Base-by-base conservation (phyloP, 2,888 invertebrate genomes). In the Aplocera efformata region DNA sequence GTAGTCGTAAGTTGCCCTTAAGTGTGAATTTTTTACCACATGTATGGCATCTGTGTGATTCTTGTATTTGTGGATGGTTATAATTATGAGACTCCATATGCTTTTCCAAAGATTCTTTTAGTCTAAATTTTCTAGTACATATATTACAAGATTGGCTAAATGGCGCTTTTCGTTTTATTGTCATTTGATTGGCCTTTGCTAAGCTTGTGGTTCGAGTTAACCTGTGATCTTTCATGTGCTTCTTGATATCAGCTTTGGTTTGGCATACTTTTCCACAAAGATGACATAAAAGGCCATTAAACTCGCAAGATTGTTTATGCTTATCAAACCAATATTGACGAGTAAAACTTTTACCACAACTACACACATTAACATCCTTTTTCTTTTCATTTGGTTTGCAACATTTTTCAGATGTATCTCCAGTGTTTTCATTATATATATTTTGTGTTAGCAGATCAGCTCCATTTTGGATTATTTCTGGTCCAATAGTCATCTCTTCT, bases 401-500 rank as follows among this genome's bases (percentile, higher is more conserved):
- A 17, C 13, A 17, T 17, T 17, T 17, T 17, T 17, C 13, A 5
- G 5, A 17, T 17, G 13, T 17, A 17, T 17, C 5, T 17, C 13
- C 13, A 17, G 2, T 17, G 3, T 17, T 9, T 6, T n/a, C 22
- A 35, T 20, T 1, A n/a, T 6, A 10, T 1, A 21, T 22, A 2
- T 27, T 11, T 20, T 17, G 7, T 5, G 23, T 22, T n/a, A 1
- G 9, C 13, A 4, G 35, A 17, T 9, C 7, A 24, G 5, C 23
- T 6, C 6, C 8, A 9, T 7, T 7, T 27, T 34, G 34, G 1
- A 36, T 6, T 7, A 36, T n/a, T 17, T 29, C 36, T 7, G 29
- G 29, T 30, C 29, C 36, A 10, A 25, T 30, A 37, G n/a, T 7
- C 3, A 37, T 30, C 25, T 25, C 37, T 5, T 30, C 30, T 20